Percentiles rank a stretch among this genome's conserved stretches.
phyloP scores from a whole-genome alignment of 2,113 vertebrate genomes.

The Pionites leucogaster region DNA sequence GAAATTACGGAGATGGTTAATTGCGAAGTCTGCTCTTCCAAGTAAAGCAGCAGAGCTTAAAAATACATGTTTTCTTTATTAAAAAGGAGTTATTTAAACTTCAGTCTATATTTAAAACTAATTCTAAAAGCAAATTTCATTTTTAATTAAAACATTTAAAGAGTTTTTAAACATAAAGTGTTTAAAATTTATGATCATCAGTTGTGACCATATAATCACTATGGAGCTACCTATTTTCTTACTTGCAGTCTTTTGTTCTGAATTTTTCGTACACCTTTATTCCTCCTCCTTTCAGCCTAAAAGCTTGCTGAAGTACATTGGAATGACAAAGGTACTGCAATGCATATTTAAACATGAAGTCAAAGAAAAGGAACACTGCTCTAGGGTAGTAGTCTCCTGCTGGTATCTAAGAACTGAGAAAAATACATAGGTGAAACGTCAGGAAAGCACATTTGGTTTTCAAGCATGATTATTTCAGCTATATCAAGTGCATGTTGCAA shows the following conservation, averaged over 20 bases:
- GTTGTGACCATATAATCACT: not conserved
- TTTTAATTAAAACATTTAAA: not conserved
- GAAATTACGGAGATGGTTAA: not conserved
- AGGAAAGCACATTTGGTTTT: not conserved
- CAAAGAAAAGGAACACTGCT: not conserved
- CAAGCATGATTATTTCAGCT: not conserved
- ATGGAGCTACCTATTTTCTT: not conserved
- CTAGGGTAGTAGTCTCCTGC: not conserved
- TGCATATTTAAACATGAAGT: not conserved
- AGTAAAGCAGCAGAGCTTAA: not conserved
- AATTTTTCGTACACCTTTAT: not conserved
- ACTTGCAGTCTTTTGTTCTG: not conserved
- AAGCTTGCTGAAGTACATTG: not conserved
- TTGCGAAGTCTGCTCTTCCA: not conserved
- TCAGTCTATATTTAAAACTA: not conserved
- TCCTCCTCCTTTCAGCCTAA: not conserved
- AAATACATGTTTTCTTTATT: not conserved
- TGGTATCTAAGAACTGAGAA: not conserved
- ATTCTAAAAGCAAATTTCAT: not conserved
- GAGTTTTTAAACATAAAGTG: not conserved
- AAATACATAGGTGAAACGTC: not conserved
- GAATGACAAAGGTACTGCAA: not conserved
- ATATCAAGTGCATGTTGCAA: not conserved
- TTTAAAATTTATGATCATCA: not conserved
- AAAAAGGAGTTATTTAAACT: not conserved